Evolutionary conservation across 2,113 vertebrate species (phyloP).

Genomic region (Tetrax tetrax): DNA sequence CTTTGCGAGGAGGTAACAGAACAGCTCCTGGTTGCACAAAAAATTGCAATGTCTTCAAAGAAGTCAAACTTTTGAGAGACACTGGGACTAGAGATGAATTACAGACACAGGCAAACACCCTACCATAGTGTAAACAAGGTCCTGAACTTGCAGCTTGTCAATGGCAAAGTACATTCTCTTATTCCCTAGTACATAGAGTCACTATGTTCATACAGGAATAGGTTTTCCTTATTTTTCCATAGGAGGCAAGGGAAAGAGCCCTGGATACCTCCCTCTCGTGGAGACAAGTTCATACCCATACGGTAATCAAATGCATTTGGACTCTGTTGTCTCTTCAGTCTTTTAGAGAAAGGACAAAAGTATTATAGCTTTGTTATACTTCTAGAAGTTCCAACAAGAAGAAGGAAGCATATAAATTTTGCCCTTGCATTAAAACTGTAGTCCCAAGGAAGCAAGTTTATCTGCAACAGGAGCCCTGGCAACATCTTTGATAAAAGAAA

Average conservation of each 20-base stretch:
- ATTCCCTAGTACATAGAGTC: background rate
- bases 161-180: background rate
- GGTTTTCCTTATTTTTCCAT: background rate
- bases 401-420: background rate
- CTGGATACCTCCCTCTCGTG: background rate
- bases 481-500: background rate
- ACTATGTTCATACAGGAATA: background rate
- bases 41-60: too few relatives aligned
- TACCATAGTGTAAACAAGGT: background rate
- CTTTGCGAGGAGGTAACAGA: background rate
- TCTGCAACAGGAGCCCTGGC: background rate
- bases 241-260: background rate
- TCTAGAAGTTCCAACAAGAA: background rate
- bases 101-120: background rate
- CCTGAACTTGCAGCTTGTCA: background rate
- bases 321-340: background rate
- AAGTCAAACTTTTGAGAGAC: background rate
- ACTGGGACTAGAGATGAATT: background rate
- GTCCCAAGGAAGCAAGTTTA: background rate
- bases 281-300: background rate
- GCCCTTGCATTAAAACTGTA: background rate
- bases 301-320: background rate
- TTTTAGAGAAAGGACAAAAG: background rate
- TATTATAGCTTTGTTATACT: background rate
- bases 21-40: background rate